These are phyloP conservation scores for Capromys pilorides DNA, from an alignment of 2,797 vertebrate species.

Conservation along the genomic window DNA sequence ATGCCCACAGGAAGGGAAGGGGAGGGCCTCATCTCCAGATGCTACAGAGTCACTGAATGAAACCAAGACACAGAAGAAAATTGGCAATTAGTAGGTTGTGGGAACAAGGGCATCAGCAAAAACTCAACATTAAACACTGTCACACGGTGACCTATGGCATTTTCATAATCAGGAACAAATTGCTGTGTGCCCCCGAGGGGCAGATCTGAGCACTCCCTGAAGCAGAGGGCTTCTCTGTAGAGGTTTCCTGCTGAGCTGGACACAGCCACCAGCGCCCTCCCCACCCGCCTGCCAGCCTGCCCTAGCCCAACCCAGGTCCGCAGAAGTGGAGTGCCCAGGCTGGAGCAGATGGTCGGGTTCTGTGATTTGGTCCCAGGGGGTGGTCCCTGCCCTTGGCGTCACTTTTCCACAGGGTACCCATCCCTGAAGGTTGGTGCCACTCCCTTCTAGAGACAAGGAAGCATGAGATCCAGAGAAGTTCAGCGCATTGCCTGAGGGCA, in stretches of 20 bases:
- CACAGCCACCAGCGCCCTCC: background rate
- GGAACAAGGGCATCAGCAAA: constrained; percentile 30
- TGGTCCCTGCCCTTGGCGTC: background rate
- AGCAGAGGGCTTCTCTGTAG: background rate
- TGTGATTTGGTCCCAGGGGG: background rate
- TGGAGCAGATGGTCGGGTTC: background rate
- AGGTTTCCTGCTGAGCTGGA: background rate
- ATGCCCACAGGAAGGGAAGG: background rate
- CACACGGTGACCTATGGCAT: background rate
- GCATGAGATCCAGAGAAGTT: background rate
- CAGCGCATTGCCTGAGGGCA: no score
- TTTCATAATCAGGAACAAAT: constrained; percentile 27
- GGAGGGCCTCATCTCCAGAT: no score
- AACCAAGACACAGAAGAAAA: background rate
- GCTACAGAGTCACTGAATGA: background rate
- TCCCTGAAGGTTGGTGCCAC: background rate
- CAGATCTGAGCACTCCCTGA: background rate
- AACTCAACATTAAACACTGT: background rate
- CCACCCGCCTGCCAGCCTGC: background rate
- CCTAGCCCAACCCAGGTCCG: background rate
- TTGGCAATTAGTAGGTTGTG: background rate
- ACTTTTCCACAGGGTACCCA: background rate
- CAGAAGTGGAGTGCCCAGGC: no score
- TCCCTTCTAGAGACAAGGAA: background rate
- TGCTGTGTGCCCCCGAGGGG: rapidly evolving